These are phyloP conservation scores for Eupithecia subumbrata DNA, from an alignment of 2,888 invertebrate genomes.

Conservation along the genomic window DNA sequence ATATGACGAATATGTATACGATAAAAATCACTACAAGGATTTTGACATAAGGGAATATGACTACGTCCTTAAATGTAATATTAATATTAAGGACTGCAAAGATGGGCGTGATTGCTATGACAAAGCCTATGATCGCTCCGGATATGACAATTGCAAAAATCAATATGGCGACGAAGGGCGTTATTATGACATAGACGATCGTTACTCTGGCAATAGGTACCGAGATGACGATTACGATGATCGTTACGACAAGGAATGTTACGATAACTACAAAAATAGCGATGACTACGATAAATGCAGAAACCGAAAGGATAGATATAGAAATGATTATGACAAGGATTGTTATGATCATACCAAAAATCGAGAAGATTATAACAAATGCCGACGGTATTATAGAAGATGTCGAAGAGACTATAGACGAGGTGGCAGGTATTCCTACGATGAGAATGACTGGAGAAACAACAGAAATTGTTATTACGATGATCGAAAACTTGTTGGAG, in stretches of 20 bases:
- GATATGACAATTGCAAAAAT: conserved; percentile 26
- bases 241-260: background rate
- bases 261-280: conserved; percentile 9
- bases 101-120: conserved; percentile 33
- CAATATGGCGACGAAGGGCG: conserved; percentile 27
- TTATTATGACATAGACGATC: conserved; percentile 27
- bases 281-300: conserved; percentile 11
- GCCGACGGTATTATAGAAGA: conserved; percentile 25
- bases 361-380: conserved; percentile 22
- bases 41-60: conserved; percentile 22
- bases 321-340: conserved; percentile 21
- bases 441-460: conserved; percentile 24
- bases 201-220: conserved; percentile 8
- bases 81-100: conserved; percentile 18
- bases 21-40: conserved; percentile 7
- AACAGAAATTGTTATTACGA: conserved; percentile 24
- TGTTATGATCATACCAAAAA: conserved; percentile 26
- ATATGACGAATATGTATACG: conserved; percentile 1
- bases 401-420: conserved; percentile 13
- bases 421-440: conserved; percentile 15
- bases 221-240: background rate
- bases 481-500: conserved; percentile 25
- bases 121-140: conserved; percentile 18
- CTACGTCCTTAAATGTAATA: conserved; percentile 27
- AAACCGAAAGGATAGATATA: background rate